Percentiles rank a stretch among this genome's conserved stretches.
phyloP scores from a whole-genome alignment of 2,113 vertebrate species.

The Amblyornis subalaris region DNA sequence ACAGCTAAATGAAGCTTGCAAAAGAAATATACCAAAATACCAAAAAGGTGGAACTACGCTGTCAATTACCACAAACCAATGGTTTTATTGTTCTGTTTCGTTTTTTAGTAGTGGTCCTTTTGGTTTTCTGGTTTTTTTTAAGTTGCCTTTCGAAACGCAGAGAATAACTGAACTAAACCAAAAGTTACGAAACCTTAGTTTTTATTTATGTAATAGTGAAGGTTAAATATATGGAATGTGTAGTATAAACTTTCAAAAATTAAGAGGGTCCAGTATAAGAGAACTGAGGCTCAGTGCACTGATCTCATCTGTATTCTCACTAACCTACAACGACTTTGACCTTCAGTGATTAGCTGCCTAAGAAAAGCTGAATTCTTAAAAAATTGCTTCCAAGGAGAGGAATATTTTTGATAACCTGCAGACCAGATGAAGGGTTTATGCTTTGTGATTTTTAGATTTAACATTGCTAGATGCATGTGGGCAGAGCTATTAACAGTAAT shows the following conservation, averaged over 20 bases:
- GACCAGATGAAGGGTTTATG: background rate
- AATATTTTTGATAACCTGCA: background rate
- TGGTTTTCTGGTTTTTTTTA: background rate
- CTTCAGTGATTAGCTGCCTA: background rate
- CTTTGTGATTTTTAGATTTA: background rate
- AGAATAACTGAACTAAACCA: background rate
- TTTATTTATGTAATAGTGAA: background rate
- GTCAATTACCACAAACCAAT: background rate
- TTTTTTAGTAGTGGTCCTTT: background rate
- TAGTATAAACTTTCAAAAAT: background rate
- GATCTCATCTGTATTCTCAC: background rate
- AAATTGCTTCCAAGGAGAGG: background rate
- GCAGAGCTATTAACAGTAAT: background rate
- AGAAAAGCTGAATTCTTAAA: background rate
- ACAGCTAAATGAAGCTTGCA: background rate
- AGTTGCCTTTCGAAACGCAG: background rate
- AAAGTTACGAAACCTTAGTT: background rate
- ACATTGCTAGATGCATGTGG: background rate
- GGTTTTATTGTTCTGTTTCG: background rate
- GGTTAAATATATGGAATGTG: background rate
- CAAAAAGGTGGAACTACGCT: background rate
- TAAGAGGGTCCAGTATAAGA: background rate
- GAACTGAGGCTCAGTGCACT: background rate
- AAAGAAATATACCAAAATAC: background rate
- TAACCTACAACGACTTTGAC: background rate